Evolutionary conservation across 1,140 invertebrate genomes (phyloP).

Genomic region (Drosophila chauvacae): DNA sequence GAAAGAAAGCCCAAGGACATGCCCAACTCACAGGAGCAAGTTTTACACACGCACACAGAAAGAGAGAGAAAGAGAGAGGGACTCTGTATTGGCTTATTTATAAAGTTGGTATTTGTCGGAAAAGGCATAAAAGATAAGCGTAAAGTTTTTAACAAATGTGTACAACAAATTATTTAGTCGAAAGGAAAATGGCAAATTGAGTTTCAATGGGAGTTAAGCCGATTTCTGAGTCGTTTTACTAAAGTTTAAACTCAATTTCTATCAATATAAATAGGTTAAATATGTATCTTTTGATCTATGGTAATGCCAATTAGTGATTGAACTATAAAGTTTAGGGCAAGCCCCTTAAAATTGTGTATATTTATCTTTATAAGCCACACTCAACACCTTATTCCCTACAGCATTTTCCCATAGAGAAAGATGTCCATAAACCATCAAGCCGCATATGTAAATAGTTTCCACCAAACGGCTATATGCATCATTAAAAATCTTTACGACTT

Average conservation of each 20-base stretch:
- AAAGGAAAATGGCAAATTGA: slow-evolving; percentile 28
- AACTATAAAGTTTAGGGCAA: neutral
- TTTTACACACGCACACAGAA: slow-evolving; percentile 31
- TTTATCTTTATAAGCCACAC: neutral
- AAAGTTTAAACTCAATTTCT: neutral
- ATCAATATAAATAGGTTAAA: neutral
- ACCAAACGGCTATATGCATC: slow-evolving; percentile 49
- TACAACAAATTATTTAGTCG: slow-evolving; percentile 67
- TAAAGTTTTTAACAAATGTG: slow-evolving; percentile 62
- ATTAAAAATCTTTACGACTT: slow-evolving; percentile 78
- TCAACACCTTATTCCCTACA: slow-evolving; percentile 25
- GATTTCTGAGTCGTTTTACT: neutral
- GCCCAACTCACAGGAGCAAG: slow-evolving; percentile 64
- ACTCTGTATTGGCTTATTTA: slow-evolving; percentile 38
- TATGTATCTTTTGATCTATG: slow-evolving; percentile 11
- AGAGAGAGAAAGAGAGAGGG: neutral
- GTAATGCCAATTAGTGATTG: slow-evolving; percentile 4
- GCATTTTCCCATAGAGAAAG: slow-evolving; percentile 26
- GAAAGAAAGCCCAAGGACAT: slow-evolving; percentile 57
- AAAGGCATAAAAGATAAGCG: slow-evolving; percentile 58
- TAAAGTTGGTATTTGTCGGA: slow-evolving; percentile 51
- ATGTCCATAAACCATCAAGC: slow-evolving; percentile 33
- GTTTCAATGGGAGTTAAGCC: slow-evolving; percentile 41
- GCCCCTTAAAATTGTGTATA: neutral
- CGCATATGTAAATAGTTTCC: slow-evolving; percentile 75